Evolutionary conservation across 2,797 vertebrate species (phyloP).

Genomic region (Crypturellus tataupa): DNA sequence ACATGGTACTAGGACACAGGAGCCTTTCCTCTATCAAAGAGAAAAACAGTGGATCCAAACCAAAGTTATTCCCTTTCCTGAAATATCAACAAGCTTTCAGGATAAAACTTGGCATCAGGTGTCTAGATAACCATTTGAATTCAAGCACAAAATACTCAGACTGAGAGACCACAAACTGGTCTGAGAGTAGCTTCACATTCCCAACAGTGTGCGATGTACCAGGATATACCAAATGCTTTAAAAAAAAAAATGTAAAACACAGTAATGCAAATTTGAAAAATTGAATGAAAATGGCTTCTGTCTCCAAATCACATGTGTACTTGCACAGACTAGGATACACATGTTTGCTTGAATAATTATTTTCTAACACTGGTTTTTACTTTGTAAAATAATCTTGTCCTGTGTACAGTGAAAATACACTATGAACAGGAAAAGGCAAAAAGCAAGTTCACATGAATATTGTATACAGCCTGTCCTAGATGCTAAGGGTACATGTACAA

Average conservation of each 20-base stretch:
- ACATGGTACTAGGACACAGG: not conserved
- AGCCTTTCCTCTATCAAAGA: not conserved
- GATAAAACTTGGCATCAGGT: not conserved
- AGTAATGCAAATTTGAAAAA: not conserved
- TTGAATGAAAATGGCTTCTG: not conserved
- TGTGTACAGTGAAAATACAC: not conserved
- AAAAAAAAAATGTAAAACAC: not conserved
- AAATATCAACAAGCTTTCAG: not conserved
- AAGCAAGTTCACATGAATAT: not conserved
- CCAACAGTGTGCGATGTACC: not conserved
- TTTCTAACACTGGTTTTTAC: not conserved
- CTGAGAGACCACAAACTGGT: not conserved
- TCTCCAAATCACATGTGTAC: not conserved
- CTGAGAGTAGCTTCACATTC: not conserved
- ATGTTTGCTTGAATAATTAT: not conserved
- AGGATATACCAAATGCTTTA: not conserved
- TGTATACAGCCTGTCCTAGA: not conserved
- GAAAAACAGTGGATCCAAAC: not conserved
- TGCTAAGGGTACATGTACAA: not conserved
- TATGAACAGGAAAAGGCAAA: not conserved
- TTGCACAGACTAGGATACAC: no score
- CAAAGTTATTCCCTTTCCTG: not conserved
- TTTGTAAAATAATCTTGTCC: not conserved
- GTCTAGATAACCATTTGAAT: not conserved
- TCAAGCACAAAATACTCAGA: not conserved